Evolutionary conservation across 2,797 vertebrate species (phyloP), one percentile per base, ranked within the genome.

Genomic region (Pteronotus mesoamericanus): DNA sequence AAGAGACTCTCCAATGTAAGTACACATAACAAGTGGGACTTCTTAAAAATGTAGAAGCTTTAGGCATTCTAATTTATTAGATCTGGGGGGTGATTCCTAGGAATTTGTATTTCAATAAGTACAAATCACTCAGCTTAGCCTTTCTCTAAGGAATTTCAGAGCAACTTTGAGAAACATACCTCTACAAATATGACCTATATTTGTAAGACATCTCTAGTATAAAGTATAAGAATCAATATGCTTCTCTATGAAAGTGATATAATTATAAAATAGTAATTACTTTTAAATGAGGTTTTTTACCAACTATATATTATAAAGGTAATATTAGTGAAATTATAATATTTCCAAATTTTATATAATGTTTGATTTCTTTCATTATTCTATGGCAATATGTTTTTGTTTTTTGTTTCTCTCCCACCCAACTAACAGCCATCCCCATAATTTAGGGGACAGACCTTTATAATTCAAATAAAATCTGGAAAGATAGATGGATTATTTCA

Each of bases 381-480:
- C n/a, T 16, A 18, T 68, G 10, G 6, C 8, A 77, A 44, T 55
- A 11, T 66, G 15, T 39, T 51, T 85, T 48, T 69, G 9, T 51
- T 86, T 86, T 71, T 57, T 69, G 55, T 53, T 79, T 77, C 29
- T 93, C 15, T 89, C 32, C 14, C 26, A 55, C 46, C 34, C 6
- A 71, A 34, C 4, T 42, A 61, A 2, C n/a, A 22, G 37, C 9
- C 24, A 29, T 29, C 78, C 32, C 32, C 24, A 32, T 59, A 51
- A 75, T 51, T 91, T 55, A 53, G 53, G 16, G 6, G 22, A 75
- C 9, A 87, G 48, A 51, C 0, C 24, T 94, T 77, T 77, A 53
- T 53, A 61, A 94, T 61, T 69, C n/a, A 64, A 83, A 77, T 68
- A 42, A 86, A 96, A 83, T 57, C 39, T 66, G 80, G 44, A 83